phyloP scores from a whole-genome alignment of 1,140 invertebrate species.

The Eupristina koningsbergeri region DNA sequence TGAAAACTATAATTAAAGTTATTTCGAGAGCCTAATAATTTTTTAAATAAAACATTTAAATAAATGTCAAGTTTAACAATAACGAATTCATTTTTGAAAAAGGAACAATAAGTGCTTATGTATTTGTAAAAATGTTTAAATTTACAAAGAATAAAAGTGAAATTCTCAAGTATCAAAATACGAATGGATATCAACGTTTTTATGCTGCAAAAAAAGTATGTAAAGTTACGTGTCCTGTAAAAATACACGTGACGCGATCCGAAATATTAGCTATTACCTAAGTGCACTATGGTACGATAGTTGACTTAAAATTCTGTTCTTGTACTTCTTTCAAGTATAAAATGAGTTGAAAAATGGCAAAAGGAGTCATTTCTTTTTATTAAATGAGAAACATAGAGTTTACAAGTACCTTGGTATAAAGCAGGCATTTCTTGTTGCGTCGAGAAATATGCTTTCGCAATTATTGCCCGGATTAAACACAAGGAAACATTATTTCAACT shows the following conservation, averaged over 20 bases:
- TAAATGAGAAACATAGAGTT: conserved; percentile 1
- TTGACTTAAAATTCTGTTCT: neutral
- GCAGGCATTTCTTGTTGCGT: neutral
- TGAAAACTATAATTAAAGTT: too few relatives aligned
- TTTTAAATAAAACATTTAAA: too few relatives aligned
- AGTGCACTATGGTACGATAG: neutral
- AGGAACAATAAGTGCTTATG: too few relatives aligned
- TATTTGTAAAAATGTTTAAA: too few relatives aligned
- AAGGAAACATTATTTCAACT: neutral
- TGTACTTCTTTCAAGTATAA: neutral
- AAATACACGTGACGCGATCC: neutral
- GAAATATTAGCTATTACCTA: neutral
- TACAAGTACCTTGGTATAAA: neutral
- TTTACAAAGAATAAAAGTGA: too few relatives aligned
- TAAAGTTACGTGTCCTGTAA: neutral
- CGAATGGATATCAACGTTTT: too few relatives aligned
- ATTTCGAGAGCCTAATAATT: too few relatives aligned
- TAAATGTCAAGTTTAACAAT: too few relatives aligned
- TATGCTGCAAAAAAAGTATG: neutral
- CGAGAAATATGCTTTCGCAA: conserved; percentile 10
- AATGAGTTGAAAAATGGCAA: neutral
- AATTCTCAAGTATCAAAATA: too few relatives aligned
- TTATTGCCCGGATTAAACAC: conserved; percentile 37
- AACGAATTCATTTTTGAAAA: too few relatives aligned
- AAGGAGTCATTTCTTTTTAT: neutral